These are phyloP conservation scores for Ochlodes sylvanus DNA, from an alignment of 2,888 invertebrate species.

Conservation along the genomic window DNA sequence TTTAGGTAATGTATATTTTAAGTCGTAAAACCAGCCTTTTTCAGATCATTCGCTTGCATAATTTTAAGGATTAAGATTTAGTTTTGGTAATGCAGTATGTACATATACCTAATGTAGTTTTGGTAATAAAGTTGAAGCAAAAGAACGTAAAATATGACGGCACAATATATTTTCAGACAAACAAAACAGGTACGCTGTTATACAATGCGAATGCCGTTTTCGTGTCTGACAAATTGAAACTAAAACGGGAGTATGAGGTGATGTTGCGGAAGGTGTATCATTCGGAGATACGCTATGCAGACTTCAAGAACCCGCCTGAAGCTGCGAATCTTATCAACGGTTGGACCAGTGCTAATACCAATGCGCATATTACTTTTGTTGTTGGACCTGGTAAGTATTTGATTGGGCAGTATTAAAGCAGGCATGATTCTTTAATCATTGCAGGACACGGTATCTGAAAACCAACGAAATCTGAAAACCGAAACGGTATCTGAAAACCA, in stretches of 20 bases:
- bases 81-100: no score
- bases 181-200: slow-evolving; percentile 59
- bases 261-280: slow-evolving; percentile 76
- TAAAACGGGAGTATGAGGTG: slow-evolving; percentile 72
- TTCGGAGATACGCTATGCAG: slow-evolving; percentile 74
- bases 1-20: no score
- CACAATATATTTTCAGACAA: slow-evolving; percentile 55
- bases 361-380: slow-evolving; percentile 82
- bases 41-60: no score
- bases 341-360: slow-evolving; percentile 85
- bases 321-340: slow-evolving; percentile 82
- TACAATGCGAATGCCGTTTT: slow-evolving; percentile 81
- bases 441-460: no score
- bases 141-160: not conserved
- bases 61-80: no score
- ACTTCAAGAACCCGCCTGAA: slow-evolving; percentile 74
- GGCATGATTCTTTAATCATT: no score
- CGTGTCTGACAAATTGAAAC: slow-evolving; percentile 65
- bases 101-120: no score
- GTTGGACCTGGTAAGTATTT: slow-evolving; percentile 77
- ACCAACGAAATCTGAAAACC: no score
- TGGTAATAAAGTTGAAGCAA: no score
- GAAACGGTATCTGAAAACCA: no score
- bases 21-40: no score
- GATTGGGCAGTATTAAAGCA: no score